phyloP scores from a whole-genome alignment of 1,140 invertebrate species.

The Trypoxylus dichotomus region DNA sequence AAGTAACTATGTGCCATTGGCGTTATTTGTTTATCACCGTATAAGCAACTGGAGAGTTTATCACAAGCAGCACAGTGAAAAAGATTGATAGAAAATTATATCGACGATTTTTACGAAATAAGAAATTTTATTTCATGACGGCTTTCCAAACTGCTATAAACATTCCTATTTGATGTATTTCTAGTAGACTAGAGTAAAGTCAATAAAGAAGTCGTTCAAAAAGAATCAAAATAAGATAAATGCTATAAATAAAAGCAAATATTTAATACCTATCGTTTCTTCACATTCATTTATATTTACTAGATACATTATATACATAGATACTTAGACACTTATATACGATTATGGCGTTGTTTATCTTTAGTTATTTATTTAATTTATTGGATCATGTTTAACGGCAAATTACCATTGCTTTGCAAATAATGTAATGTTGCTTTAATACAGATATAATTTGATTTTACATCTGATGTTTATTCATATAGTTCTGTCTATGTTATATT shows the following conservation, averaged over 20 bases:
- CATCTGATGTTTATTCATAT: not conserved
- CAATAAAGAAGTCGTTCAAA: not conserved
- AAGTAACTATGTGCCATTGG: no score
- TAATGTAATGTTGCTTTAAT: not conserved
- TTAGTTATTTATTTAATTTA: not conserved
- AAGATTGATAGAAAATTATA: no score
- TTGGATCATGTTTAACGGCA: not conserved
- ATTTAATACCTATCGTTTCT: not conserved
- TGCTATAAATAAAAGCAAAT: not conserved
- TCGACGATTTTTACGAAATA: no score
- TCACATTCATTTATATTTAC: not conserved
- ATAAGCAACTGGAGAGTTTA: no score
- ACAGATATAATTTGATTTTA: not conserved
- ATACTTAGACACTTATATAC: not conserved
- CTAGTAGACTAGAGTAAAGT: not conserved
- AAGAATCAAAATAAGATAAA: not conserved
- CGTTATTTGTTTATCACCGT: no score
- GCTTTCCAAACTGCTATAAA: not conserved
- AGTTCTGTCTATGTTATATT: not conserved
- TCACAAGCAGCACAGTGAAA: no score
- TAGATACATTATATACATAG: not conserved
- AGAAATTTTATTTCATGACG: not conserved
- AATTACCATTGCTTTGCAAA: not conserved
- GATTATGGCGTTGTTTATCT: not conserved
- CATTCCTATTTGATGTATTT: no score